Conservation (phyloP, 2,888 invertebrate species). For the Acanthosepion esculentum region DNA sequence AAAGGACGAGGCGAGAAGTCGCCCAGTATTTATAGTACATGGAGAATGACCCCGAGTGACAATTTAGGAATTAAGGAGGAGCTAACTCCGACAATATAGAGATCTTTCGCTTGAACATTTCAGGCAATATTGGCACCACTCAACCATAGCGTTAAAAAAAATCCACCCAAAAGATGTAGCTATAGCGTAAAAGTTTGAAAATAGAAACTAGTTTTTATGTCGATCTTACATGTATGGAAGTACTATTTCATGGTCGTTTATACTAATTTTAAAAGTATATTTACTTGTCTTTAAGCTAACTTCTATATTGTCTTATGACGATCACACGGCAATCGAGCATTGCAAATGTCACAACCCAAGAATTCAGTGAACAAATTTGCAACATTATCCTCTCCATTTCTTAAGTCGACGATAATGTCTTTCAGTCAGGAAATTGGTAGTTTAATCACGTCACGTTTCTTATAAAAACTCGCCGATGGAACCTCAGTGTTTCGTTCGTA, state of each 20-base stretch:
- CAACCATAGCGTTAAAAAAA: background rate
- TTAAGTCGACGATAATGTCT: background rate
- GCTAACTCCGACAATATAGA: background rate
- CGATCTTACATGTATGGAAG: background rate
- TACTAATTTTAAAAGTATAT: background rate
- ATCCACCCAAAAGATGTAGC: background rate
- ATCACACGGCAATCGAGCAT: background rate
- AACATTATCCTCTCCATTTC: slow-evolving; percentile 6
- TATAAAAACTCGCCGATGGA: background rate
- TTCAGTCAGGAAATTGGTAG: slow-evolving; percentile 22
- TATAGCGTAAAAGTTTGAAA: background rate
- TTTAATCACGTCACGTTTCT: background rate
- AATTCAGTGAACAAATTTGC: slow-evolving; percentile 6
- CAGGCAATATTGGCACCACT: background rate
- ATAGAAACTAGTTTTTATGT: background rate
- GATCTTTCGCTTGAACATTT: background rate
- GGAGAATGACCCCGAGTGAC: too few relatives aligned
- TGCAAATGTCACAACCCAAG: background rate
- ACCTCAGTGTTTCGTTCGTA: background rate
- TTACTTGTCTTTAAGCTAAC: background rate
- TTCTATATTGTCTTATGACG: background rate
- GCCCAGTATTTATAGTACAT: too few relatives aligned
- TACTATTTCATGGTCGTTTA: background rate
- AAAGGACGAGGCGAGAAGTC: too few relatives aligned
- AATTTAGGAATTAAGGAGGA: too few relatives aligned